Evolutionary conservation across 2,888 invertebrate species (phyloP), one percentile per base, ranked within the genome.

Genomic region (Microctonus hyperodae): DNA sequence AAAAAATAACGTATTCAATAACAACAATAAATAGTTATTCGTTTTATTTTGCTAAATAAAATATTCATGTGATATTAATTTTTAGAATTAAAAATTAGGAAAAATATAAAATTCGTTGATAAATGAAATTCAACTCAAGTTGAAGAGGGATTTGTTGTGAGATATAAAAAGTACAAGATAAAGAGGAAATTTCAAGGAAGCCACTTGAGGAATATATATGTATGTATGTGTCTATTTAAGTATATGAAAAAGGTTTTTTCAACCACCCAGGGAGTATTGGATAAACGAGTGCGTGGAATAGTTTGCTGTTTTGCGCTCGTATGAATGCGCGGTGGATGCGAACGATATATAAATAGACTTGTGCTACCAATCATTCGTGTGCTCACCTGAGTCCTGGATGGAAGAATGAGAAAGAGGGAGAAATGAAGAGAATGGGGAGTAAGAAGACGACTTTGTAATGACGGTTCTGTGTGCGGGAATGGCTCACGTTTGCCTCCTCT

Each of bases 371-470:
- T 60, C 59, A 60, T 48, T 25, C 31, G 48, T 7, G 44, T 20
- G n/a, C n/a, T 44, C 16, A 44, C 16, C 9, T 16, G 16, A 44
- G 20, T 16, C 44, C 44, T n/a, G n/a, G n/a, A n/a, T n/a, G n/a
- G 7, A 44, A 44, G 44, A 44, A 16, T 44, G 44, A 33, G 55
- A 60, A 57, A 51, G 51, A 59, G 40, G n/a, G 40, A 28, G 13
- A 16, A 13, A 11, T 28, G 28, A 44, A 40, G 44, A 59, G 59
- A 37, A 40, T 48, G 55, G 51, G n/a, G 55, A 60, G 59, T 20
- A 60, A 60, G 60, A 65, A 65, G 65, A 65, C 31, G 60, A 65
- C 53, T 65, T 53, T 55, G 53, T 65, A 65, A 65, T 65, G 65
- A 65, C 20, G 65, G 65, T 40, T 44, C 44, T 44, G 59, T n/a